Evolutionary conservation across 1,140 invertebrate species (phyloP).

Genomic region (Penaeus japonicus): DNA sequence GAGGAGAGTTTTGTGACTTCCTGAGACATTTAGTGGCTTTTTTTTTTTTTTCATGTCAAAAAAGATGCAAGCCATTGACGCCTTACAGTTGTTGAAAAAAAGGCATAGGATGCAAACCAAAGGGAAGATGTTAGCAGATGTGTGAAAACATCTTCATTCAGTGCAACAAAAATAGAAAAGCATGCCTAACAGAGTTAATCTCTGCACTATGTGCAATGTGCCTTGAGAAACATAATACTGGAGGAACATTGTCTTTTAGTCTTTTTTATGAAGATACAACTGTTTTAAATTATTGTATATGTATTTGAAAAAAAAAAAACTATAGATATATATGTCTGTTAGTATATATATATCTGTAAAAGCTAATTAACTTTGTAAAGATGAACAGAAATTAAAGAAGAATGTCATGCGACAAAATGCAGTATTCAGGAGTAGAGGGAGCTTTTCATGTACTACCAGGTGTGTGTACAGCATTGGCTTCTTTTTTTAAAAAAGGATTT

Average conservation of each 20-base stretch:
- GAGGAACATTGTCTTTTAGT: not conserved
- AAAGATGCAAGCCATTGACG: constrained; percentile 26
- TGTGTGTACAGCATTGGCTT: too few species aligned
- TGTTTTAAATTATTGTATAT: not conserved
- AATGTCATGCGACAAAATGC: not conserved
- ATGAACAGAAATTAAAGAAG: not conserved
- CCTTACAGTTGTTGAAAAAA: constrained; percentile 26
- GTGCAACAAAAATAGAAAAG: constrained; percentile 32
- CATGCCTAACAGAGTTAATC: constrained; percentile 26
- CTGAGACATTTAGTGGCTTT: constrained; percentile 21
- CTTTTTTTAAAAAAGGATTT: too few species aligned
- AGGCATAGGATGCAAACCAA: not conserved
- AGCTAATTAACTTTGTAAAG: not conserved
- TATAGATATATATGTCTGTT: constrained; percentile 2
- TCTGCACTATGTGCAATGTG: constrained; percentile 43
- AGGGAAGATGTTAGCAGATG: not conserved
- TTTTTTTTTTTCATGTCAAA: not conserved
- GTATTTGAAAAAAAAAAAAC: not conserved
- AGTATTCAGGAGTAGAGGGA: too few species aligned
- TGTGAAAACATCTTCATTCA: not conserved
- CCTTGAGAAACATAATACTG: constrained; percentile 33
- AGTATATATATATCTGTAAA: not conserved
- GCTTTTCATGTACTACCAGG: too few species aligned
- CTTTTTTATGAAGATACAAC: not conserved
- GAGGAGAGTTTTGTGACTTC: constrained; percentile 2